Percentiles rank a stretch among this genome's conserved stretches.
phyloP scores from a whole-genome alignment of 2,888 invertebrate genomes.

The Palloptera scutellata region DNA sequence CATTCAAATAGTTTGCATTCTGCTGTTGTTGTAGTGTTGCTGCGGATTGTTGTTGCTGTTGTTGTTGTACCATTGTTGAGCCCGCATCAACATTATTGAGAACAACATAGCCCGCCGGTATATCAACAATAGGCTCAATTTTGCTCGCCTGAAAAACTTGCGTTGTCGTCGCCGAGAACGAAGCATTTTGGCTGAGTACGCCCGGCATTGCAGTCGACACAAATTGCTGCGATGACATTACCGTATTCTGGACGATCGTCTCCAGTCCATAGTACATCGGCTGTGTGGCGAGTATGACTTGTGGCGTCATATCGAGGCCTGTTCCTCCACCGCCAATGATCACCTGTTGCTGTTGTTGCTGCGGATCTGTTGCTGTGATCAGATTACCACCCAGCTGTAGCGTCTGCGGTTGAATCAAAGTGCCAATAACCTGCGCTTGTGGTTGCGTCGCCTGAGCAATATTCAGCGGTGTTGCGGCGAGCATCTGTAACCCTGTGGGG shows the following conservation, averaged over 20 bases:
- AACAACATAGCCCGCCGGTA: conserved; percentile 76
- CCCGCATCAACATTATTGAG: conserved; percentile 69
- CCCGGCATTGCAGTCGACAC: conserved; percentile 83
- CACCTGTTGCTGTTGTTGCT: conserved; percentile 51
- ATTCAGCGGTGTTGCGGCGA: conserved; percentile 68
- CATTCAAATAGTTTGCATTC: conserved; percentile 39
- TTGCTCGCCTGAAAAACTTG: conserved; percentile 75
- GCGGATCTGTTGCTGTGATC: conserved; percentile 62
- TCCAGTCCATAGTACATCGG: conserved; percentile 85
- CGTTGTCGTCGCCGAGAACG: conserved; percentile 84
- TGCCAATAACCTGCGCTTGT: conserved; percentile 69
- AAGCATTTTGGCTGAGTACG: conserved; percentile 80
- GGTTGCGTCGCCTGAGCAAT: conserved; percentile 58
- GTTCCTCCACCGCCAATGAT: conserved; percentile 49
- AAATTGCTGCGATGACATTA: conserved; percentile 89
- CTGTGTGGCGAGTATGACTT: conserved; percentile 71
- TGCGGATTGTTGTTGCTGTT: conserved; percentile 24
- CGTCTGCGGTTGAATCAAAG: conserved; percentile 71
- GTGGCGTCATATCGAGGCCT: conserved; percentile 58
- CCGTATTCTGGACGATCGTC: conserved; percentile 87
- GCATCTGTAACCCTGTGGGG: conserved; percentile 68
- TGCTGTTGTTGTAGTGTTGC: conserved; percentile 35
- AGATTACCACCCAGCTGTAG: conserved; percentile 66
- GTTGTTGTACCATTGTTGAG: conserved; percentile 33
- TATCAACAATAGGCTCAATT: conserved; percentile 81